These are phyloP conservation scores for Perdita meconis DNA, from an alignment of 2,888 invertebrate species.

Conservation along the genomic window DNA sequence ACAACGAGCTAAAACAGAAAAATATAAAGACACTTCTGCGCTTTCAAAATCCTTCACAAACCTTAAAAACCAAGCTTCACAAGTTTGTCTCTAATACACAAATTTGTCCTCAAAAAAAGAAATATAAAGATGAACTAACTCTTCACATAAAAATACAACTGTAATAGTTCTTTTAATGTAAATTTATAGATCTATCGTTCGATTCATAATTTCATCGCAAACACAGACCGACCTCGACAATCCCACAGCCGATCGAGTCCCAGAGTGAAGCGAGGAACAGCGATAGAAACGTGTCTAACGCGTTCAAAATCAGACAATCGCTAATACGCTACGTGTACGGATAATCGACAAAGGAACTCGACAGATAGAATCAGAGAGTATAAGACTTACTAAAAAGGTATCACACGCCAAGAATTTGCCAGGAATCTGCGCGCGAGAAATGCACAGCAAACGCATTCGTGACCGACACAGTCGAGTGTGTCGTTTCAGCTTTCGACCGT, in stretches of 20 bases:
- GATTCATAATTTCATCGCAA: neutral
- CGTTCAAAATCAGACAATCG: slow-evolving; percentile 3
- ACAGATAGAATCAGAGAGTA: slow-evolving; percentile 20
- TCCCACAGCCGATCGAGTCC: neutral
- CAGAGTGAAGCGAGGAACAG: neutral
- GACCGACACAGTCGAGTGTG: slow-evolving; percentile 8
- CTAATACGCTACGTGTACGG: neutral
- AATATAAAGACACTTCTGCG: no score
- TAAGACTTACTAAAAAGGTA: slow-evolving; percentile 35
- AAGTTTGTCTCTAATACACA: no score
- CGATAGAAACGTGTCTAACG: slow-evolving; percentile 1
- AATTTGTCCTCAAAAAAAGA: no score
- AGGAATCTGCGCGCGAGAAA: slow-evolving; percentile 12
- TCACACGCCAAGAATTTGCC: slow-evolving; percentile 19
- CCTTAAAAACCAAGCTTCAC: no score
- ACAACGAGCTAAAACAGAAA: no score
- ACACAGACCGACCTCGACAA: neutral
- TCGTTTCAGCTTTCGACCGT: neutral
- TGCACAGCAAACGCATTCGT: slow-evolving; percentile 18
- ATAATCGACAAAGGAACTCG: slow-evolving; percentile 3
- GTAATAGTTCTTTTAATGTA: no score
- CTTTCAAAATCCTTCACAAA: no score
- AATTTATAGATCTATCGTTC: no score
- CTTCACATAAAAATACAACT: no score
- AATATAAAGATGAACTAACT: no score